Percentiles rank a stretch among this genome's conserved stretches.
phyloP scores from a whole-genome alignment of 2,888 invertebrate genomes.

The Drosophila borealis region DNA sequence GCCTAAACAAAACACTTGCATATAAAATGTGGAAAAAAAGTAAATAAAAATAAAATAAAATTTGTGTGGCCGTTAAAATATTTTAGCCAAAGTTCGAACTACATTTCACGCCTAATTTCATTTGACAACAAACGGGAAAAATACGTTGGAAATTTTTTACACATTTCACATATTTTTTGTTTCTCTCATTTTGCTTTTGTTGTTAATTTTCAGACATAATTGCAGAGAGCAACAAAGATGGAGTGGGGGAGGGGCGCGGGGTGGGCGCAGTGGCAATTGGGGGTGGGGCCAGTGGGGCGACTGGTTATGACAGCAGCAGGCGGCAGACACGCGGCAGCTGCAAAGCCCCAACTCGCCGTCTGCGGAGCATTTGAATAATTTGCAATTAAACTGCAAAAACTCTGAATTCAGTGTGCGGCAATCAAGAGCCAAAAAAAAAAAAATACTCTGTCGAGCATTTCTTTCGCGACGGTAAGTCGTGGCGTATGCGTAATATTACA shows the following conservation, averaged over 20 bases:
- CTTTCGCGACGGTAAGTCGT: conserved; percentile 25
- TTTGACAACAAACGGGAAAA: conserved; percentile 69
- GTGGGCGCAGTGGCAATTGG: background rate
- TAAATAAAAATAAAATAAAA: conserved; percentile 8
- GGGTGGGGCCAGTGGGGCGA: conserved; percentile 31
- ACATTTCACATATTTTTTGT: conserved; percentile 52
- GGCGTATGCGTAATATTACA: conserved; percentile 77
- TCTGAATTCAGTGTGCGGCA: conserved; percentile 45
- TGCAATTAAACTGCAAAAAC: conserved; percentile 70
- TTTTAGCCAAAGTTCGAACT: conserved; percentile 71
- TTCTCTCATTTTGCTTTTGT: conserved; percentile 29
- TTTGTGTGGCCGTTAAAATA: conserved; percentile 50
- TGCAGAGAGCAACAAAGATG: conserved; percentile 52
- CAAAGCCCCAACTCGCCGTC: conserved; percentile 47
- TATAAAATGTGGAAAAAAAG: conserved; percentile 15
- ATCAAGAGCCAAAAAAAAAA: conserved; percentile 29
- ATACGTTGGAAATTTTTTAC: conserved; percentile 51
- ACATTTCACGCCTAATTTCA: conserved; percentile 78
- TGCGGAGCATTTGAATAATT: conserved; percentile 73
- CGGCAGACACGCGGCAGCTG: conserved; percentile 37
- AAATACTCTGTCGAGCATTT: conserved; percentile 45
- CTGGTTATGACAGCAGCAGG: conserved; percentile 73
- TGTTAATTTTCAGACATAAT: conserved; percentile 77
- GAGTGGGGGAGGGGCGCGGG: conserved; percentile 13
- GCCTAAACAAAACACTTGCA: conserved; percentile 51